Percentiles rank a stretch among this genome's conserved stretches.
phyloP scores from a whole-genome alignment of 2,113 vertebrate genomes.

The Oenanthe oenanthe region DNA sequence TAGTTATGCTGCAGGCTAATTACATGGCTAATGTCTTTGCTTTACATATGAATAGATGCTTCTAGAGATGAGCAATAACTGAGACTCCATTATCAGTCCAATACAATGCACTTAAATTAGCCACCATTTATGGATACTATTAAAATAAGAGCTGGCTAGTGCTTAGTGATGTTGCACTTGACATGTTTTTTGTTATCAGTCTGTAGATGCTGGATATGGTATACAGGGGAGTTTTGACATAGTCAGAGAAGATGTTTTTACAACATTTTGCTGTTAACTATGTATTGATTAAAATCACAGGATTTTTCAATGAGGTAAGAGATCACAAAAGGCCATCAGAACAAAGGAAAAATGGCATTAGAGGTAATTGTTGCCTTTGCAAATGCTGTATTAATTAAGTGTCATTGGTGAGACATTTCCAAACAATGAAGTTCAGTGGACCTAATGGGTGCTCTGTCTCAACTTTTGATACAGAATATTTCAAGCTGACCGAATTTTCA shows the following conservation, averaged over 20 bases:
- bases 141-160: conserved; percentile 59
- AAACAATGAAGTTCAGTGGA: background rate
- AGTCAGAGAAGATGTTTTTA: conserved; percentile 1
- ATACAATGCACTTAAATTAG: conserved; percentile 74
- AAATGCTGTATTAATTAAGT: background rate
- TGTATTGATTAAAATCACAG: background rate
- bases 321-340: background rate
- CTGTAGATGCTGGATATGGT: background rate
- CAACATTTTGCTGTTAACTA: conserved; percentile 31
- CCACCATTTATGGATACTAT: conserved; percentile 60
- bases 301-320: background rate
- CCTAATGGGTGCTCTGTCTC: background rate
- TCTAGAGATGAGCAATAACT: conserved; percentile 71
- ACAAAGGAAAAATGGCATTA: background rate
- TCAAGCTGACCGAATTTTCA: background rate
- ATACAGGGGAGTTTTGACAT: conserved; percentile 20
- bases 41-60: conserved; percentile 76
- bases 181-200: conserved; percentile 39
- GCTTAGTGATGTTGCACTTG: conserved; percentile 46
- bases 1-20: conserved; percentile 68
- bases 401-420: rapidly evolving
- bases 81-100: conserved; percentile 61
- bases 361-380: background rate
- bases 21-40: conserved; percentile 73
- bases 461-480: background rate